Percentiles rank a stretch among this genome's conserved stretches.
Evolutionary conservation across 1,140 invertebrate species (phyloP).

Genomic region (Microplitis demolitor): DNA sequence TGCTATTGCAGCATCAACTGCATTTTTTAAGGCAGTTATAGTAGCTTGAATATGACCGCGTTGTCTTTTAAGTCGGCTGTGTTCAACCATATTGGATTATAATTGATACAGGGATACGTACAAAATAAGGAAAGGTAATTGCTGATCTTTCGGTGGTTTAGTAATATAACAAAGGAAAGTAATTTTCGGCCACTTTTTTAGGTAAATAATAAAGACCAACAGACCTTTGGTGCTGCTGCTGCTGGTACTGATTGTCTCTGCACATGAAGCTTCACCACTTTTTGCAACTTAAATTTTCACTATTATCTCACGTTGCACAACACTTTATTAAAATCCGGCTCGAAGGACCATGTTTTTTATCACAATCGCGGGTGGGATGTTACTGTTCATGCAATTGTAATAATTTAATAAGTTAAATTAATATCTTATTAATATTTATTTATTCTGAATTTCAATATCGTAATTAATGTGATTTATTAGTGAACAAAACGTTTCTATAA

Average conservation of each 20-base stretch:
- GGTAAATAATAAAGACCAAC: background rate
- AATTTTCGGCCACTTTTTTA: background rate
- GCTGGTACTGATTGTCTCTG: background rate
- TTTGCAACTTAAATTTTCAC: background rate
- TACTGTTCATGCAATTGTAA: too few species aligned
- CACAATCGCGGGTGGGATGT: background rate
- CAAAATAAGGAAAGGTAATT: background rate
- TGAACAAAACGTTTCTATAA: too few species aligned
- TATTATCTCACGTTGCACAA: background rate
- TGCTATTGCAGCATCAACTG: background rate
- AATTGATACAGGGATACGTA: background rate
- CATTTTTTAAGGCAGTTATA: background rate
- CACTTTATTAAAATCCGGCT: background rate
- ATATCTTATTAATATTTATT: background rate
- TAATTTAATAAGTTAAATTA: background rate
- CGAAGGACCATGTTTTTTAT: background rate
- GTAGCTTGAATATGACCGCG: background rate
- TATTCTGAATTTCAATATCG: background rate
- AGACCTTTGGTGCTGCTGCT: background rate
- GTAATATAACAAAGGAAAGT: background rate
- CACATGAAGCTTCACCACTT: background rate
- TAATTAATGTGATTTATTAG: too few species aligned
- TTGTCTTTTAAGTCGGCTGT: background rate
- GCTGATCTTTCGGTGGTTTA: background rate
- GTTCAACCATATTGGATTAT: background rate